Evolutionary conservation across 2,113 vertebrate species (phyloP).

Genomic region (Furnarius figulus): DNA sequence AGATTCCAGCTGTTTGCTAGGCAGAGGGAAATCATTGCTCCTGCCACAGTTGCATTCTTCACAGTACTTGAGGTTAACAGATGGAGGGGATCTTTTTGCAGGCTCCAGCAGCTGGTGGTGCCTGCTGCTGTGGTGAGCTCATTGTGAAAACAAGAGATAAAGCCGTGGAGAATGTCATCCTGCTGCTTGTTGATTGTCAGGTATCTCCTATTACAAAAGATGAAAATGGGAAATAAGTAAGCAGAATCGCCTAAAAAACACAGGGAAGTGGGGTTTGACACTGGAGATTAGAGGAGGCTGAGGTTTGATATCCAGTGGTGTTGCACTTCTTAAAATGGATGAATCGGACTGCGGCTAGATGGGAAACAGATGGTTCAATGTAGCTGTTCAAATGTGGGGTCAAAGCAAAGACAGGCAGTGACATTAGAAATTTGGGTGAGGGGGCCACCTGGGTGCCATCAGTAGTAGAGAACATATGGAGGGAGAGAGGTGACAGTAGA

Average conservation of each 20-base stretch:
- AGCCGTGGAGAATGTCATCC: neutral
- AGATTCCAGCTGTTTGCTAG: neutral
- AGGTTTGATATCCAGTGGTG: neutral
- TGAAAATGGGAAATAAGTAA: neutral
- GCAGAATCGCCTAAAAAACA: neutral
- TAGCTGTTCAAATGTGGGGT: neutral
- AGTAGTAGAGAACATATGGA: neutral
- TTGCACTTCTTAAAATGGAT: neutral
- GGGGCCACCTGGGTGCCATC: rapidly evolving
- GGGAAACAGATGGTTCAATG: neutral
- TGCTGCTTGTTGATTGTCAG: neutral
- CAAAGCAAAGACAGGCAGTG: neutral
- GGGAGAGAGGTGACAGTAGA: neutral
- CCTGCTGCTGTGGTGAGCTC: neutral
- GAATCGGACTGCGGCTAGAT: neutral
- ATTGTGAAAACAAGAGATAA: neutral
- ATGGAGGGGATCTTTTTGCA: neutral
- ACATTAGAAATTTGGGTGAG: neutral
- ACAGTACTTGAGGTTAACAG: neutral
- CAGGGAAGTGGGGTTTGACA: rapidly evolving
- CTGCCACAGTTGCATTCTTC: neutral
- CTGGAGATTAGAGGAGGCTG: neutral
- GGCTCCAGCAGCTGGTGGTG: neutral
- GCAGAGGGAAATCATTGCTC: neutral
- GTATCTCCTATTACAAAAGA: neutral